Percentiles rank a stretch among this genome's conserved stretches.
Evolutionary conservation across 2,113 vertebrate species (phyloP).

Genomic region (Mastomys natalensis): DNA sequence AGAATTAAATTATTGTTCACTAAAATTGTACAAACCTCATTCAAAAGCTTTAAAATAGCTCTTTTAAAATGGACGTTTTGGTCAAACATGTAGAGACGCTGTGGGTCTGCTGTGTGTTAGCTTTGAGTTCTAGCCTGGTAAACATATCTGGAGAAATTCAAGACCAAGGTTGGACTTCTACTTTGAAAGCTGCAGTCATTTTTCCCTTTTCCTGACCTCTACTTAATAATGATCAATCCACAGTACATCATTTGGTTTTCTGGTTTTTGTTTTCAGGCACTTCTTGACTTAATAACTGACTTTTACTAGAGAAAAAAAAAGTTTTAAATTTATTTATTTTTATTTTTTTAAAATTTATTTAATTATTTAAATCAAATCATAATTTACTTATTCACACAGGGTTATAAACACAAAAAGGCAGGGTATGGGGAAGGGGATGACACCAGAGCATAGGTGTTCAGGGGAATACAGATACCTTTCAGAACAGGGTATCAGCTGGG

Average conservation of each 20-base stretch:
- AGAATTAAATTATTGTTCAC: slow-evolving; percentile 60
- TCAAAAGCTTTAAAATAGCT: slow-evolving; percentile 59
- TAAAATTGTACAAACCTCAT: slow-evolving; percentile 55
- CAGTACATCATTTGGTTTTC: neutral
- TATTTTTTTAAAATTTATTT: too few species aligned
- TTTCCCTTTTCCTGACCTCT: neutral
- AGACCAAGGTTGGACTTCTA: neutral
- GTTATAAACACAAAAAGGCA: too few species aligned
- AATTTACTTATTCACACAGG: too few species aligned
- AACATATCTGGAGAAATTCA: neutral
- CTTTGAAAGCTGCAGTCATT: neutral
- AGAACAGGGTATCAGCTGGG: too few species aligned
- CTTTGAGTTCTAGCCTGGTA: neutral
- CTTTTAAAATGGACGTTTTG: slow-evolving; percentile 44
- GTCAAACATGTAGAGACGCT: neutral
- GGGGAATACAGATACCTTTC: too few species aligned
- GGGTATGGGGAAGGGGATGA: too few species aligned
- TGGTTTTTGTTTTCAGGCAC: neutral
- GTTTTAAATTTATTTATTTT: too few species aligned
- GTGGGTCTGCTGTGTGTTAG: neutral
- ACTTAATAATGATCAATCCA: neutral
- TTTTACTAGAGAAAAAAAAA: neutral
- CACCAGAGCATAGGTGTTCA: too few species aligned
- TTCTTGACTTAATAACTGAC: slow-evolving; percentile 21
- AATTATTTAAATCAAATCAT: too few species aligned